Percentiles rank a stretch among this genome's conserved stretches.
Evolutionary conservation across 2,888 invertebrate species (phyloP).

Genomic region (Tethea ocularis): DNA sequence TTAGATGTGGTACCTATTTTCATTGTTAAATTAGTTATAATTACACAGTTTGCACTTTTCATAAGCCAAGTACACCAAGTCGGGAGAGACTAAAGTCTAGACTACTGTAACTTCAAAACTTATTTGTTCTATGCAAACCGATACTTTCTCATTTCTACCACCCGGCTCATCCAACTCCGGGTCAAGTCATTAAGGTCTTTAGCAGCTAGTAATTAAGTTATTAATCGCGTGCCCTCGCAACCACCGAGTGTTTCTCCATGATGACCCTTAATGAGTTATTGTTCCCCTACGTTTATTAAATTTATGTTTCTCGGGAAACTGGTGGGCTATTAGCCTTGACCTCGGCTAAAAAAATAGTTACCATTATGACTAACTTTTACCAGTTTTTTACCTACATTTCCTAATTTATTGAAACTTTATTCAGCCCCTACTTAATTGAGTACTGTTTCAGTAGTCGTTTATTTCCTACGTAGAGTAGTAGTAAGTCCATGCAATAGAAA

Average conservation of each 20-base stretch:
- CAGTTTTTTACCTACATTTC: background rate
- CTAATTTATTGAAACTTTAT: too few relatives aligned
- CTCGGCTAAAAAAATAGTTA: background rate
- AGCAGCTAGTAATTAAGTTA: conserved; percentile 43
- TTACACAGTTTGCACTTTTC: background rate
- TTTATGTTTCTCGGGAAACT: conserved; percentile 32
- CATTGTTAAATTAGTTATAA: background rate
- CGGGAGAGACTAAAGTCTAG: background rate
- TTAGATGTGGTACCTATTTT: too few relatives aligned
- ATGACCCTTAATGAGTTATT: conserved; percentile 49
- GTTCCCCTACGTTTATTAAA: conserved; percentile 41
- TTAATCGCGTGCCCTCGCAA: conserved; percentile 35
- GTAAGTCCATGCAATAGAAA: background rate
- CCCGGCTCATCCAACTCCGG: conserved; percentile 11
- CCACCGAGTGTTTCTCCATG: conserved; percentile 16
- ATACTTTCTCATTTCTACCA: conserved; percentile 12
- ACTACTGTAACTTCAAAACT: conserved; percentile 9
- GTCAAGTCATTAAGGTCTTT: conserved; percentile 35
- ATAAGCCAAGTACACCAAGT: background rate
- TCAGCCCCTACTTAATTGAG: background rate
- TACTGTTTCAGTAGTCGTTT: too few relatives aligned
- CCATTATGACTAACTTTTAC: background rate
- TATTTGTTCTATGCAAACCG: conserved; percentile 13
- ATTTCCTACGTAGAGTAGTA: too few relatives aligned
- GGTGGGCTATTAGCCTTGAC: conserved; percentile 5